These are phyloP conservation scores for Bombus confusus DNA, from an alignment of 1,140 invertebrate genomes.

Conservation along the genomic window DNA sequence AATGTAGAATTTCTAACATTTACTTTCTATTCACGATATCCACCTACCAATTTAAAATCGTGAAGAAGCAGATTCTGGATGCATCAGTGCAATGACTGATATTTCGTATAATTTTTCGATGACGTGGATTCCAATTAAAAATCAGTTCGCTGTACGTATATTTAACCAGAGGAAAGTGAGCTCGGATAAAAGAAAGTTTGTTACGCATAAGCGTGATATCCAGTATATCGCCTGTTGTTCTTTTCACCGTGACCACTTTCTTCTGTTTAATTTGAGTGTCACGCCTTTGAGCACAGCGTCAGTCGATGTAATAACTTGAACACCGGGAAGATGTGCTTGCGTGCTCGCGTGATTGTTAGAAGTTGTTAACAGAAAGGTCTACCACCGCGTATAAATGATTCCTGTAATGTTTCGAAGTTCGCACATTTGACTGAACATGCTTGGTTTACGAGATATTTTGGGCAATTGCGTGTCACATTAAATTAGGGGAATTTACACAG, in stretches of 20 bases:
- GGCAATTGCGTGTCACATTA: constrained; percentile 3
- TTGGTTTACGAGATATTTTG: constrained; percentile 1
- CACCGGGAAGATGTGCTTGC: too few species aligned
- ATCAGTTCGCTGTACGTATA: background rate
- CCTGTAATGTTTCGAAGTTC: background rate
- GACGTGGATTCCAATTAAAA: background rate
- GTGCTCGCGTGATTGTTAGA: background rate
- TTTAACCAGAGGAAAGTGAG: background rate
- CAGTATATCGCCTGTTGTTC: background rate
- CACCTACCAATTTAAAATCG: background rate
- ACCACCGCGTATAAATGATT: background rate
- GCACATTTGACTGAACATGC: background rate
- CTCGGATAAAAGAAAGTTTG: constrained; percentile 15
- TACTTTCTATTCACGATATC: too few species aligned
- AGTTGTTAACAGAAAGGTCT: background rate
- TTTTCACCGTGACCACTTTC: constrained; percentile 31
- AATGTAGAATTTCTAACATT: too few species aligned
- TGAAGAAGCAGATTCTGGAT: background rate
- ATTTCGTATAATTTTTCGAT: background rate
- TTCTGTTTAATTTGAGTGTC: constrained; percentile 10
- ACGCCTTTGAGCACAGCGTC: background rate
- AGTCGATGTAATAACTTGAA: background rate
- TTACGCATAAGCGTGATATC: background rate
- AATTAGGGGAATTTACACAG: constrained; percentile 24
- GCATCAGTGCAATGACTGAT: background rate